These are phyloP conservation scores for Sitta carolinensis DNA, from an alignment of 2,797 vertebrate species.

Conservation along the genomic window DNA sequence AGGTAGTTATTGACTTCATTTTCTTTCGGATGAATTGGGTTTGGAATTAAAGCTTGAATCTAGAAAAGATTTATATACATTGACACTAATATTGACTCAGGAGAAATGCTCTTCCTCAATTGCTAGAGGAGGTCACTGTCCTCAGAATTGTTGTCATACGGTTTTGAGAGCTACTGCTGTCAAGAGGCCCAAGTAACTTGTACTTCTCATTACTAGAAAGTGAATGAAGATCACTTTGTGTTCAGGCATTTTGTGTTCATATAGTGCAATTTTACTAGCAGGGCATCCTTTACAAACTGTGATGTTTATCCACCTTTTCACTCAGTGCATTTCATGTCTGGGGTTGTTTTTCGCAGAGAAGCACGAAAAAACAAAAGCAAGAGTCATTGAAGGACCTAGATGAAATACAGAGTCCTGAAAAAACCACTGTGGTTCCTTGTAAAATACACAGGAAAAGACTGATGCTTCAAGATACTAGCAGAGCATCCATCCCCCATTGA, in stretches of 20 bases:
- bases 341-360: neutral
- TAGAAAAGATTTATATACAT: neutral
- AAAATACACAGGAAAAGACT: neutral
- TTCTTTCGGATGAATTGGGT: neutral
- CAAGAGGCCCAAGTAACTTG: neutral
- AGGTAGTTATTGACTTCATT: neutral
- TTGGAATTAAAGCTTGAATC: neutral
- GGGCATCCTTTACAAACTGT: neutral
- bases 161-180: neutral
- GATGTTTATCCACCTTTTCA: neutral
- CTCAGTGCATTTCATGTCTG: neutral
- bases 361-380: neutral
- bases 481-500: neutral
- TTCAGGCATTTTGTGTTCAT: neutral
- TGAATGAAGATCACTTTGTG: neutral
- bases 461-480: neutral
- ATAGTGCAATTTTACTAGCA: neutral
- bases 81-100: neutral
- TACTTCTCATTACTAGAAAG: neutral
- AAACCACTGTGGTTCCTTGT: neutral
- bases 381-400: neutral
- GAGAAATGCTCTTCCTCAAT: neutral
- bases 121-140: neutral
- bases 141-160: neutral
- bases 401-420: neutral